Evolutionary conservation across 2,888 invertebrate genomes (phyloP).

Genomic region (Melipona bicolor): DNA sequence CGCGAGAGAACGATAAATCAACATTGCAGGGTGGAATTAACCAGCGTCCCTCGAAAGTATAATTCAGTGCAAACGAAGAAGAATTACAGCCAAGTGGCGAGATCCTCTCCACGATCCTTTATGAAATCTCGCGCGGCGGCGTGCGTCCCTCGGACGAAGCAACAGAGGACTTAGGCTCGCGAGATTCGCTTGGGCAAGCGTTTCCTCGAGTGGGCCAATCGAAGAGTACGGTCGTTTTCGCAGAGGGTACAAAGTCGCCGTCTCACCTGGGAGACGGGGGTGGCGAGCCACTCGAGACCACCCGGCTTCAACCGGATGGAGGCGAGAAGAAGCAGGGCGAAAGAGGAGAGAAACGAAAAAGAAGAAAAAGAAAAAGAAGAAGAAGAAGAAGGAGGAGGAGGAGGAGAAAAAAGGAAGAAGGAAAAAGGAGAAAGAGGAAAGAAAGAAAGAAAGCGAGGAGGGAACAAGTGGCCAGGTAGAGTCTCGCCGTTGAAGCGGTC

Average conservation of each 20-base stretch:
- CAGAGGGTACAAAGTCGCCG: slow-evolving; percentile 47
- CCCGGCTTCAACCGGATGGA: slow-evolving; percentile 1
- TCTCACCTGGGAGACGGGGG: slow-evolving; percentile 47
- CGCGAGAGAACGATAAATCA: not conserved
- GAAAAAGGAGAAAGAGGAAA: slow-evolving; percentile 30
- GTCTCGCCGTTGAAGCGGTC: slow-evolving; percentile 74
- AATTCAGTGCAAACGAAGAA: not conserved
- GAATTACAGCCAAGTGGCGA: not conserved
- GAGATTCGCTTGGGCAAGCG: slow-evolving; percentile 42
- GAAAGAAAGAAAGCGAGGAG: slow-evolving; percentile 40
- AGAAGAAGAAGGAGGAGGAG: slow-evolving; percentile 9
- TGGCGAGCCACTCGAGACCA: slow-evolving; percentile 49
- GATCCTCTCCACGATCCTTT: not conserved
- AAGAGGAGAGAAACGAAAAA: not conserved
- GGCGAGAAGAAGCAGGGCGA: slow-evolving; percentile 15
- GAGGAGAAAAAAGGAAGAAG: slow-evolving; percentile 34
- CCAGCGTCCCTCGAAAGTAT: not conserved
- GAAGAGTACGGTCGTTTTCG: slow-evolving; percentile 59
- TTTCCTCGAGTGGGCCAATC: slow-evolving; percentile 60
- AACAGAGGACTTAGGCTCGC: not conserved
- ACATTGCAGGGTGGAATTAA: not conserved
- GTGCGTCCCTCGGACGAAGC: not conserved
- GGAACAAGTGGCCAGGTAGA: slow-evolving; percentile 65
- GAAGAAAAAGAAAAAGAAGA: slow-evolving; percentile 21
- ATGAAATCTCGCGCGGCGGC: not conserved